Evolutionary conservation across 2,113 vertebrate genomes (phyloP), one percentile per base, ranked within the genome.

Genomic region (Perccottus glenii): DNA sequence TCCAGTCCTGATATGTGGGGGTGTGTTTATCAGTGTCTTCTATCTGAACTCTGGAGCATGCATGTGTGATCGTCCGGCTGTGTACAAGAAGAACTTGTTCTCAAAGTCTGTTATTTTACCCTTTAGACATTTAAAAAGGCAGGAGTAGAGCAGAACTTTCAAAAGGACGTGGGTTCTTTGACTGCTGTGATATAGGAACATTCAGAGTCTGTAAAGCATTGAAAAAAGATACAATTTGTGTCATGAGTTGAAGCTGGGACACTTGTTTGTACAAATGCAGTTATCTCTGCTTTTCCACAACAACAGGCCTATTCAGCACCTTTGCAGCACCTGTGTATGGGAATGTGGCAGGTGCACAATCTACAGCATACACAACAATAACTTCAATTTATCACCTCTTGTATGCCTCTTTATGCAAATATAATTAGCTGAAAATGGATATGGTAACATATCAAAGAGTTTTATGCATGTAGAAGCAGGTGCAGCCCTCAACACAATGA

Each of bases 381-480:
- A 59, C 46, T 67, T 60, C 35, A 68, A 69, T 73, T 58, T 67
- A 77, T 83, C 74, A 77, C 59, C 77, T 80, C 47, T 60, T 65
- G 66, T 57, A 53, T 43, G 69, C 33, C 52, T 58, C 56, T 80
- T 70, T 64, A 77, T 1, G 4, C 5, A 19, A 46, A 55, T 69
- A 64, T 64, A 78, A 85, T 78, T 78, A 80, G 66, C 51, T 38
- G 49, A 47, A 55, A 32, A 62, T 40, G 57, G 71, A 77, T 43
- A 47, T 36, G 6, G 70, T 10, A 46, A 44, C 62, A n/a, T n/a
- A 38, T 48, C 11, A 42, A 32, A 58, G 19, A 35, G 9, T 59
- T 73, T 10, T 58, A 4, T 47, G 58, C 14, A 32, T 46, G 46
- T 5, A 33, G 60, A 45, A 68, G 62, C 66, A 76, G 72, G 48